Percentiles rank a stretch among this genome's conserved stretches.
These are phyloP conservation scores for Punctoribates punctum DNA, from an alignment of 2,888 invertebrate species.

Conservation along the genomic window DNA sequence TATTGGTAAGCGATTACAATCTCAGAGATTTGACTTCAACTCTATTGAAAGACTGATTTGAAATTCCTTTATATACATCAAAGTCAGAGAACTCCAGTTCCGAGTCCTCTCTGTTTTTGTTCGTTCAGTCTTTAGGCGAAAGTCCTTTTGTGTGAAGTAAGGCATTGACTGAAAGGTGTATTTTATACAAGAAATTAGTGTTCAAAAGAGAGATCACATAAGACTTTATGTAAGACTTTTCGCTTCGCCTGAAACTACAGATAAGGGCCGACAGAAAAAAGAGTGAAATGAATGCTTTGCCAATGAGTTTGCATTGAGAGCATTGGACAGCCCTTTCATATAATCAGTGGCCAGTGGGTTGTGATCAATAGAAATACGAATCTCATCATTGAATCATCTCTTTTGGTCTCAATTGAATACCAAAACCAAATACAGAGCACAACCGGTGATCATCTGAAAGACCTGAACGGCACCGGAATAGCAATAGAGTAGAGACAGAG, in stretches of 20 bases:
- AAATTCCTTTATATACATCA: no score
- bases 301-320: not conserved
- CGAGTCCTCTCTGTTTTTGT: not conserved
- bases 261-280: not conserved
- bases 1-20: no score
- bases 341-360: conserved; percentile 1
- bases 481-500: not conserved
- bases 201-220: not conserved
- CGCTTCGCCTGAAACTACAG: not conserved
- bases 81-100: not conserved
- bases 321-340: not conserved
- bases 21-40: no score
- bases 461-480: not conserved
- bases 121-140: not conserved
- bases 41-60: no score
- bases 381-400: not conserved
- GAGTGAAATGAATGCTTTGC: not conserved
- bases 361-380: not conserved
- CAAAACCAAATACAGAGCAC: conserved; percentile 23
- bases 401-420: conserved; percentile 16
- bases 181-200: not conserved
- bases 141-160: not conserved
- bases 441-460: not conserved
- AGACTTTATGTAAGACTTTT: not conserved
- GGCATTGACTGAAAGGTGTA: not conserved